phyloP scores from a whole-genome alignment of 2,113 vertebrate genomes.

The Taurulus bubalis region DNA sequence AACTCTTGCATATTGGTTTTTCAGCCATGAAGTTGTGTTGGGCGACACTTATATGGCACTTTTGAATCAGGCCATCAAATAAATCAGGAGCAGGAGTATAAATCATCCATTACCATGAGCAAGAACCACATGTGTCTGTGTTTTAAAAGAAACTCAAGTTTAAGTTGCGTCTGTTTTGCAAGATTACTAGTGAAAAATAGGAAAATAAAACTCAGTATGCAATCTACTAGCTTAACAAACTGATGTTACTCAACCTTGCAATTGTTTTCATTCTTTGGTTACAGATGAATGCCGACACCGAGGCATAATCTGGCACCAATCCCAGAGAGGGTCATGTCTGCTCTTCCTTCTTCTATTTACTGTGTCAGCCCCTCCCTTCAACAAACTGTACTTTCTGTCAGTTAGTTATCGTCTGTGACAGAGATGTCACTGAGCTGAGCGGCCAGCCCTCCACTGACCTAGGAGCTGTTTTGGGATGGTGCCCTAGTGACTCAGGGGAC shows the following conservation, averaged over 20 bases:
- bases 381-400: conserved; percentile 47
- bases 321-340: conserved; percentile 15
- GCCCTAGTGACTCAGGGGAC: conserved; percentile 51
- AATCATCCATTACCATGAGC: background rate
- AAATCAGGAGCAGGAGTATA: background rate
- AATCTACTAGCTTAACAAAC: background rate
- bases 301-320: conserved; percentile 2
- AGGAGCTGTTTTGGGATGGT: conserved; percentile 34
- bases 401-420: conserved; percentile 33
- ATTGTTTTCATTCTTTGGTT: conserved; percentile 8
- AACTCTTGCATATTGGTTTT: too few relatives aligned
- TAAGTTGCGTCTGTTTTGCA: background rate
- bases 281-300: conserved; percentile 1
- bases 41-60: too few relatives aligned
- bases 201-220: background rate
- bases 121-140: background rate
- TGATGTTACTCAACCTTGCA: background rate
- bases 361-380: conserved; percentile 23
- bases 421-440: conserved; percentile 26
- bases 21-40: too few relatives aligned
- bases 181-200: background rate
- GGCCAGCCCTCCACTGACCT: background rate
- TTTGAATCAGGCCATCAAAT: too few relatives aligned
- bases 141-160: background rate
- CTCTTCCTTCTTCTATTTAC: conserved; percentile 35